Conservation (phyloP, 2,797 vertebrate species). For the Crotalus adamanteus region DNA sequence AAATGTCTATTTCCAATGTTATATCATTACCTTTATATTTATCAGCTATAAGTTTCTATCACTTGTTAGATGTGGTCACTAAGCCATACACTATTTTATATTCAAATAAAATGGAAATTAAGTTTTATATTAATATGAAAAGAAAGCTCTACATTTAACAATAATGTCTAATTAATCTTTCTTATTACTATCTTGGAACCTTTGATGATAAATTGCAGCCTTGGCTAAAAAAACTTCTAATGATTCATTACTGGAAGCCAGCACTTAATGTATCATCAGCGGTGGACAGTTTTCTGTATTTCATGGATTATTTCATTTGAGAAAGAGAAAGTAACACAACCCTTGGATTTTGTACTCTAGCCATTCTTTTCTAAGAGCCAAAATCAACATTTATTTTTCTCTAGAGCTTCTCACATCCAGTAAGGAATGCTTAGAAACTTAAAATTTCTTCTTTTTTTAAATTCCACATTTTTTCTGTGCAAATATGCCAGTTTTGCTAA, state of each 20-base stretch:
- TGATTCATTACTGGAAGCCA: constrained; percentile 74
- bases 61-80: constrained; percentile 54
- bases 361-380: constrained; percentile 82
- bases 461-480: constrained; percentile 73
- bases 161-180: constrained; percentile 78
- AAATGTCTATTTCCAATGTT: background rate
- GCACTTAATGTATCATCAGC: constrained; percentile 80
- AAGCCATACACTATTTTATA: constrained; percentile 50
- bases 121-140: constrained; percentile 65
- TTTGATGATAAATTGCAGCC: constrained; percentile 72
- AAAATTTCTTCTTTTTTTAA: constrained; percentile 67
- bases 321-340: constrained; percentile 79
- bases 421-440: constrained; percentile 79
- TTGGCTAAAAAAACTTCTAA: constrained; percentile 70
- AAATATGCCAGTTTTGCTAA: constrained; percentile 73
- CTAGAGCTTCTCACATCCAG: constrained; percentile 74
- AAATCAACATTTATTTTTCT: constrained; percentile 79
- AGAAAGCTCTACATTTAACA: constrained; percentile 68
- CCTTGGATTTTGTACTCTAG: constrained; percentile 77
- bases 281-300: constrained; percentile 81
- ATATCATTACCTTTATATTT: constrained; percentile 22
- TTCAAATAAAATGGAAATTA: constrained; percentile 70
- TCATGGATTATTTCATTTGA: constrained; percentile 81
- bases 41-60: constrained; percentile 38
- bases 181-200: constrained; percentile 76